Conservation (phyloP, 2,113 vertebrate genomes). For the Puma concolor region DNA sequence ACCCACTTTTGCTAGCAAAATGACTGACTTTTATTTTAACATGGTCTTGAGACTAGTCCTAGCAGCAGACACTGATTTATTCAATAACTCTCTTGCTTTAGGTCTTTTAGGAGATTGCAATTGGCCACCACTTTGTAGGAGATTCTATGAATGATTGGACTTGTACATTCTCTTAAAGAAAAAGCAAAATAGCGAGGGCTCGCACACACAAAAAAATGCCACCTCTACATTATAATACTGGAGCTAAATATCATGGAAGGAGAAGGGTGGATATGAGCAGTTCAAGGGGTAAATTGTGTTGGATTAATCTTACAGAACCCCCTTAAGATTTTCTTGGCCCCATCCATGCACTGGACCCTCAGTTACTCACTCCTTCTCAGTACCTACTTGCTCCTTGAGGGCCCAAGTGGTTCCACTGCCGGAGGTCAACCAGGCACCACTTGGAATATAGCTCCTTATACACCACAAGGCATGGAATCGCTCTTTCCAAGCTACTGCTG, state of each 20-base stretch:
- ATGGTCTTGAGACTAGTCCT: neutral
- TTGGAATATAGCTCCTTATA: neutral
- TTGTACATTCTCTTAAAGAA: neutral
- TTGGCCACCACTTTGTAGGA: neutral
- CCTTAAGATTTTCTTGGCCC: neutral
- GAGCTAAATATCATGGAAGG: neutral
- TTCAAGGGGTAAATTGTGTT: neutral
- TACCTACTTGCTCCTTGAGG: neutral
- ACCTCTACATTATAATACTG: neutral
- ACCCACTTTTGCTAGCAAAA: neutral
- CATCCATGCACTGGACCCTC: neutral
- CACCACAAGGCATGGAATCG: neutral
- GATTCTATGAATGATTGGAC: neutral
- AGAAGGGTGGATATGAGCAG: neutral
- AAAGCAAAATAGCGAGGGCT: neutral
- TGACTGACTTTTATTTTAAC: neutral
- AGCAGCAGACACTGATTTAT: neutral
- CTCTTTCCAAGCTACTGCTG: neutral
- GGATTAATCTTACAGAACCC: neutral
- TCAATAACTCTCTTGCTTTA: neutral
- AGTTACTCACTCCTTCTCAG: neutral
- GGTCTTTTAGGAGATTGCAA: neutral
- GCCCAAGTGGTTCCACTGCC: neutral
- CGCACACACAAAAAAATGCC: neutral
- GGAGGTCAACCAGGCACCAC: neutral